Evolutionary conservation across 1,140 invertebrate species (phyloP).

Genomic region (Achroia grisella): DNA sequence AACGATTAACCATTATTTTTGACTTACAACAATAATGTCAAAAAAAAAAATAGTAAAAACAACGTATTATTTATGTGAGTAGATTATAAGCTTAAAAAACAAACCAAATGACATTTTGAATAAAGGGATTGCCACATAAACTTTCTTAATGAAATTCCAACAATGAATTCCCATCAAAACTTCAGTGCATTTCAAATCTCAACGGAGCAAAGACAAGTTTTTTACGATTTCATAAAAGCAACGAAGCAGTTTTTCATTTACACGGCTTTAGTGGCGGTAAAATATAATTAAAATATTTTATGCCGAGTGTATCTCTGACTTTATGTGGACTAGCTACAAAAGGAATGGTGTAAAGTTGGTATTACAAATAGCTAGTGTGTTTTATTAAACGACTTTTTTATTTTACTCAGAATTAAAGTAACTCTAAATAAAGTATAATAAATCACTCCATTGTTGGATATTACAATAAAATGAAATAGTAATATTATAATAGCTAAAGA

Average conservation of each 20-base stretch:
- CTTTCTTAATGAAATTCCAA: slow-evolving; percentile 40
- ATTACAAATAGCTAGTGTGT: not conserved
- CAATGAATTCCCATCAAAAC: slow-evolving; percentile 59
- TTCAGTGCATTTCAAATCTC: slow-evolving; percentile 18
- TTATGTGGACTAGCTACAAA: slow-evolving; percentile 11
- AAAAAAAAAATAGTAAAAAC: too few relatives aligned
- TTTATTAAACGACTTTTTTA: too few relatives aligned
- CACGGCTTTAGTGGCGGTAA: slow-evolving; percentile 24
- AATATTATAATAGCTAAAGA: too few relatives aligned
- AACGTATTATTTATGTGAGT: too few relatives aligned
- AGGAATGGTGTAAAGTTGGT: slow-evolving; percentile 8
- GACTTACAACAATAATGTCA: too few relatives aligned
- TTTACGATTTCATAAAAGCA: slow-evolving; percentile 23
- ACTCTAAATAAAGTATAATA: too few relatives aligned
- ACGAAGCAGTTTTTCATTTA: slow-evolving; percentile 25
- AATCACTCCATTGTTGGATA: too few relatives aligned
- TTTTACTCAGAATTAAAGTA: too few relatives aligned
- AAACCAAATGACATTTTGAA: slow-evolving; percentile 13
- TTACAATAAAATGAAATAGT: too few relatives aligned
- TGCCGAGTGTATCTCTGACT: slow-evolving; percentile 16
- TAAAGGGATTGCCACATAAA: too few relatives aligned
- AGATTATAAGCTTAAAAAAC: slow-evolving; percentile 10
- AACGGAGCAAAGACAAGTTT: slow-evolving; percentile 22
- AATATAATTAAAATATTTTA: slow-evolving; percentile 29
- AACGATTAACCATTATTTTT: too few relatives aligned